phyloP scores from a whole-genome alignment of 2,888 invertebrate genomes.

The Gerris lacustris region DNA sequence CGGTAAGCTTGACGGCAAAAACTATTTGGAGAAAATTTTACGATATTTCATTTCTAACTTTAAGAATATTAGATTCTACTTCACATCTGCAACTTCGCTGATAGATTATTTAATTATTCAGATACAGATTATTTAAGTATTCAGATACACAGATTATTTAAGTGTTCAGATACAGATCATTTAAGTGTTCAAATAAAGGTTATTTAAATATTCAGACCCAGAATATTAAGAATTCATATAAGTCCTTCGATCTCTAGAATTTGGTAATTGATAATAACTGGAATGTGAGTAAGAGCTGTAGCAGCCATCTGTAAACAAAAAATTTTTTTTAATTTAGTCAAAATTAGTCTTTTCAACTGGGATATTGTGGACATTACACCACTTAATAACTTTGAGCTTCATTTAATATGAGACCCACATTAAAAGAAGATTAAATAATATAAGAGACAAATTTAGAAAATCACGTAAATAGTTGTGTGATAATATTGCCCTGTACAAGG shows the following conservation, averaged over 20 bases:
- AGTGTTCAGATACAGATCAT: not conserved
- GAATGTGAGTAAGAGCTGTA: not conserved
- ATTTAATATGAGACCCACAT: no score
- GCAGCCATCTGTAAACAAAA: not conserved
- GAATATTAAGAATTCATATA: not conserved
- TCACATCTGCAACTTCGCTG: no score
- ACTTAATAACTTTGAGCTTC: no score
- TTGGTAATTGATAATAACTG: not conserved
- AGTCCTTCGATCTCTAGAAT: not conserved
- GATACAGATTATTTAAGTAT: not conserved
- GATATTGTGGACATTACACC: not conserved
- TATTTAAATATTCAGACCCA: not conserved
- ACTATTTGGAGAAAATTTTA: no score
- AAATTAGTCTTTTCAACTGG: not conserved
- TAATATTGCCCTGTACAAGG: no score
- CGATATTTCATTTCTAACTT: no score
- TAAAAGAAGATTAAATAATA: no score
- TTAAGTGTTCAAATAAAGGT: not conserved
- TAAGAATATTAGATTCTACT: no score
- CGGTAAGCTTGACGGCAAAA: no score
- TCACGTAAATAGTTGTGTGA: no score
- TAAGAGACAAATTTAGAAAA: no score
- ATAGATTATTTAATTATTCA: not conserved
- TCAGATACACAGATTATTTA: not conserved
- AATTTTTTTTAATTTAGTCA: no score